Evolutionary conservation across 2,797 vertebrate genomes (phyloP), one percentile per base, ranked within the genome.

Genomic region (Setipinna tenuifilis): DNA sequence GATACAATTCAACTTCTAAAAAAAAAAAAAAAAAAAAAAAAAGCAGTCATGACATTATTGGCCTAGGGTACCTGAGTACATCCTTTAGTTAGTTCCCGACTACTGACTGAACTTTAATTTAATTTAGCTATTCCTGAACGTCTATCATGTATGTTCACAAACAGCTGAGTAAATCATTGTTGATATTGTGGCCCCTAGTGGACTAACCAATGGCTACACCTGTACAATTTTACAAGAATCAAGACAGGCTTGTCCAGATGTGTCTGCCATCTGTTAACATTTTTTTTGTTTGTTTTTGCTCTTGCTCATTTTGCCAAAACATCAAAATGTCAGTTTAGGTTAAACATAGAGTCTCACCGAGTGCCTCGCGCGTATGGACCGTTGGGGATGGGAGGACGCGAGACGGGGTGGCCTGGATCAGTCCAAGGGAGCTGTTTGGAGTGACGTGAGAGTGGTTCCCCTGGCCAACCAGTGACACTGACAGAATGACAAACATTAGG

Each of bases 331-430:
- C 35, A 41, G 35, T 9, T 54, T 54, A 14, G 3, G 50, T 10
- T 9, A 9, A 14, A 10, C 7, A 54, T 10, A 3, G 9, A 54
- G 50, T 10, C 95, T 96, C 93, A 99, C 98, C 97, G 89, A 99
- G 86, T 0, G 98, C 98, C 89, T 99, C 98, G 31, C 96, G 97
- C 0, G 98, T 99, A 92, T 98, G 97, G 44, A 99, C 97, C 0
- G 98, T 99, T 57, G 98, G 98, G 0, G 98, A 99, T 0, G 98
- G 98, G 11, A 97, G 96, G 41, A 91, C 96, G 88, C 95, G 93
- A 28, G 97, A 98, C 0, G 98, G 97, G 0, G 98, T 98, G 57
- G 93, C 95, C 84, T 96, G 97, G 46, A 86, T 89, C 0, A 89
- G 91, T 81, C 96, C 96, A 89, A 98, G 92, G 0, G 97, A 99